Evolutionary conservation across 2,113 vertebrate species (phyloP).

Genomic region (Thalassarche chlororhynchos): DNA sequence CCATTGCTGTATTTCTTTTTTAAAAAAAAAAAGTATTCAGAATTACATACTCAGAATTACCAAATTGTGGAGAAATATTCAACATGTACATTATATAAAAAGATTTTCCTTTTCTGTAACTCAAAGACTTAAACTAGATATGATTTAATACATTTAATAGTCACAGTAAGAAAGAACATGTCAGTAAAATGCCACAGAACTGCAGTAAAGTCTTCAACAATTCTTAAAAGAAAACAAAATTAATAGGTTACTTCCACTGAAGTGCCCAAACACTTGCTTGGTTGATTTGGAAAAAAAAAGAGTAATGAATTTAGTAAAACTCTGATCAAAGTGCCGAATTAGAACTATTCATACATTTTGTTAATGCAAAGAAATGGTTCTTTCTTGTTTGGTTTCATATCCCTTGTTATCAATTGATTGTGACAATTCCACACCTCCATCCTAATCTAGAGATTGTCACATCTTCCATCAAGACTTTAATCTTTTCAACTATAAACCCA

Average conservation of each 20-base stretch:
- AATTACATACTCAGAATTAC: not conserved
- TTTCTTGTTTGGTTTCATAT: too few relatives aligned
- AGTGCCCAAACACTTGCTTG: not conserved
- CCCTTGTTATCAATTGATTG: too few relatives aligned
- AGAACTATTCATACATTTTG: not conserved
- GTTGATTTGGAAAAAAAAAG: not conserved
- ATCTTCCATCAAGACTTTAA: not conserved
- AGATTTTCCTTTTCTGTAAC: not conserved
- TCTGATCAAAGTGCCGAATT: not conserved
- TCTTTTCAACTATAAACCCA: not conserved
- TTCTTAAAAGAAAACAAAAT: not conserved
- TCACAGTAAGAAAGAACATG: not conserved
- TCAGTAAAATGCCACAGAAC: not conserved
- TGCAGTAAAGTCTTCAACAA: not conserved
- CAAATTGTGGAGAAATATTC: not conserved
- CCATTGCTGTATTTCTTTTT: not conserved
- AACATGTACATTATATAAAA: not conserved
- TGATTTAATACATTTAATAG: not conserved
- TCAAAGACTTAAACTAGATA: not conserved
- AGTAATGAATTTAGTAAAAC: not conserved
- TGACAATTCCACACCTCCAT: not conserved
- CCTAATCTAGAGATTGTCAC: not conserved
- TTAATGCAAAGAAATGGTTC: not conserved
- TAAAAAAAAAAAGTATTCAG: not conserved
- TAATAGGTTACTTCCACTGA: not conserved